Evolutionary conservation across 2,797 vertebrate species (phyloP).

Genomic region (Oceanodroma leucorhoa): DNA sequence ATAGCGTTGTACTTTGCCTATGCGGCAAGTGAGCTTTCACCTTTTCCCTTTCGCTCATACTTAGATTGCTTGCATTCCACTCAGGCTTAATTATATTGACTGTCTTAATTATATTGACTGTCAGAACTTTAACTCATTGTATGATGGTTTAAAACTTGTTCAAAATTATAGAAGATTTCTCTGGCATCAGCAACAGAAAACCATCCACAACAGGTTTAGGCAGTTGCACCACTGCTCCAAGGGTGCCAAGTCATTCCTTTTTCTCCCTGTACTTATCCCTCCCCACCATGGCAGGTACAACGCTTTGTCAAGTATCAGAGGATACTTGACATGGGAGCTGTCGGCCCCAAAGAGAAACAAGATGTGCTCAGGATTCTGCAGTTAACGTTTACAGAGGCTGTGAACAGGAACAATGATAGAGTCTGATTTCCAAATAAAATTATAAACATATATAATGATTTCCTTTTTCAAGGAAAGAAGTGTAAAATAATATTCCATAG

Average conservation of each 20-base stretch:
- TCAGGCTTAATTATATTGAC: background rate
- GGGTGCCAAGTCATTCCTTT: accelerated
- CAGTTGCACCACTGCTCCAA: background rate
- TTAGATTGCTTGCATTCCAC: background rate
- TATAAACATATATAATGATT: background rate
- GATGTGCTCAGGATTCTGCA: background rate
- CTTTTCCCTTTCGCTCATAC: background rate
- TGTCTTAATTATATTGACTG: background rate
- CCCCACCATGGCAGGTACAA: background rate
- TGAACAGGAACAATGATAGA: background rate
- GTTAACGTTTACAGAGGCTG: background rate
- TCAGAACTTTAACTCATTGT: background rate
- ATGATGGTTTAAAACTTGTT: background rate
- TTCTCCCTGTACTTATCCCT: background rate
- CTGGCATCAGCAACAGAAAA: background rate
- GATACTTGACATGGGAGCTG: background rate
- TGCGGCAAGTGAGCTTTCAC: accelerated
- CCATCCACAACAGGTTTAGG: background rate
- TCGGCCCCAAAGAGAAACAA: background rate
- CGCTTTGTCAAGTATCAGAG: background rate
- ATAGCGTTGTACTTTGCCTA: background rate
- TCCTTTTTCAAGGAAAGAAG: background rate
- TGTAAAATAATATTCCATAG: background rate
- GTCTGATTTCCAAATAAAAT: background rate
- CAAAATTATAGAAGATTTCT: background rate